A percentile compares a stretch with the other conserved stretches of the same genome.
Conservation (phyloP, 2,113 vertebrate species). For the Globicephala melas region DNA sequence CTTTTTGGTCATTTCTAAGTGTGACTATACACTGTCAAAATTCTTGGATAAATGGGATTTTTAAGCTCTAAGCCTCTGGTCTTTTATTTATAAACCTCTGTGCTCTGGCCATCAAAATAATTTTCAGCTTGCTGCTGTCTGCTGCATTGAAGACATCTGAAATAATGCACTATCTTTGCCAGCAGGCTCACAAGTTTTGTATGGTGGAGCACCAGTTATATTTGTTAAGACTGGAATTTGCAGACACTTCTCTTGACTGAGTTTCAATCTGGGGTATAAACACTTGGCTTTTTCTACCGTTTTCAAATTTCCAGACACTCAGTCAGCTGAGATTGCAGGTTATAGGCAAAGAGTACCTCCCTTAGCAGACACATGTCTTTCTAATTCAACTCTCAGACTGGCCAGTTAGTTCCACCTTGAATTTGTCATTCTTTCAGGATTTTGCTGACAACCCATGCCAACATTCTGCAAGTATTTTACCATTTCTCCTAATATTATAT, state of each 20-base stretch:
- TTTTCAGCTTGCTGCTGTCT: conserved; percentile 23
- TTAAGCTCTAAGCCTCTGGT: conserved; percentile 7
- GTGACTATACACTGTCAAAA: not conserved
- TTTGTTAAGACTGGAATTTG: conserved; percentile 50
- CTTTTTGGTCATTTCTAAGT: conserved; percentile 50
- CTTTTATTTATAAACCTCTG: conserved; percentile 53
- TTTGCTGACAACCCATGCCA: not conserved
- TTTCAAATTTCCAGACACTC: conserved; percentile 2
- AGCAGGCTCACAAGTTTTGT: conserved; percentile 14
- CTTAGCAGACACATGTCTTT: not conserved
- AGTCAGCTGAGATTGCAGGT: not conserved
- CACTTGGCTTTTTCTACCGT: not conserved
- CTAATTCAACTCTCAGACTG: not conserved
- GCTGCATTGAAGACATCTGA: not conserved
- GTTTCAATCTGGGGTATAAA: not conserved
- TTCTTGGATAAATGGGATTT: conserved; percentile 33
- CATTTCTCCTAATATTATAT: not conserved
- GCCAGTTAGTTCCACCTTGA: not conserved
- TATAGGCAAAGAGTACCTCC: not conserved
- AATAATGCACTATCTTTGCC: conserved; percentile 22
- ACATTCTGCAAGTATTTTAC: not conserved
- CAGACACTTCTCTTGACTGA: conserved; percentile 12
- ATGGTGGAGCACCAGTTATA: not conserved
- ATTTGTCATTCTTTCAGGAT: conserved; percentile 13
- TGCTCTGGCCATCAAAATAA: conserved; percentile 1